Percentiles rank a stretch among this genome's conserved stretches.
These are phyloP conservation scores for Scytalopus superciliaris DNA, from an alignment of 2,113 vertebrate species.

Conservation along the genomic window DNA sequence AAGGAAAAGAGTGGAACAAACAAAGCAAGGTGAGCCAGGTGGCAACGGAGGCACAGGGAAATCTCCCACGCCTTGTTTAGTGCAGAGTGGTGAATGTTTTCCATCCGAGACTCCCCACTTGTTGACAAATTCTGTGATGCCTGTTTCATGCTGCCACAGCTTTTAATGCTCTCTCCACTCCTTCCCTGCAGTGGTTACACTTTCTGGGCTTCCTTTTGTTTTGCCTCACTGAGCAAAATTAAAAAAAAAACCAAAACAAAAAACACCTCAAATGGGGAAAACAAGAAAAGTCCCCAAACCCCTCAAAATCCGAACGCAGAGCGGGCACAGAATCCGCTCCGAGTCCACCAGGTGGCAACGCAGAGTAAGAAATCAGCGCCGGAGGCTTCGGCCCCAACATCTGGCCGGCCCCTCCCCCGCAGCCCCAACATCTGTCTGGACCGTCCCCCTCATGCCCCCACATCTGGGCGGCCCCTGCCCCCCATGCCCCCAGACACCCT, in stretches of 20 bases:
- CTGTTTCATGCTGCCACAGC: background rate
- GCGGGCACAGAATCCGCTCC: background rate
- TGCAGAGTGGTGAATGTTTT: background rate
- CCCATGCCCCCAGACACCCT: too few species aligned
- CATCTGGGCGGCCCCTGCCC: too few species aligned
- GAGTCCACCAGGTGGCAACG: conserved; percentile 26
- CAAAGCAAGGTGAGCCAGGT: background rate
- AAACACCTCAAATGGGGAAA: background rate
- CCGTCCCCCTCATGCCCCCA: too few species aligned
- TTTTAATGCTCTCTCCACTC: background rate
- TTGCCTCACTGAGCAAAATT: background rate
- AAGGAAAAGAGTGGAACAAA: background rate
- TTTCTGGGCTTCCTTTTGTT: background rate
- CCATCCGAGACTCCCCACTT: background rate
- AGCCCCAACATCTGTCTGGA: too few species aligned
- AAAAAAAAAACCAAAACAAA: background rate
- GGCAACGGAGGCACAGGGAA: background rate
- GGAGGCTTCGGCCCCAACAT: background rate
- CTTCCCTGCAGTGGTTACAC: background rate
- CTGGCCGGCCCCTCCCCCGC: background rate
- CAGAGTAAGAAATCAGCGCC: background rate
- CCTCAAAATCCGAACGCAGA: rapidly evolving
- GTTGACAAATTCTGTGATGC: background rate
- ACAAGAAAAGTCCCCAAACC: rapidly evolving
- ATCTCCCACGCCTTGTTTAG: background rate